These are phyloP conservation scores for Paradoxurus hermaphroditus DNA, from an alignment of 2,113 vertebrate species.

Conservation along the genomic window DNA sequence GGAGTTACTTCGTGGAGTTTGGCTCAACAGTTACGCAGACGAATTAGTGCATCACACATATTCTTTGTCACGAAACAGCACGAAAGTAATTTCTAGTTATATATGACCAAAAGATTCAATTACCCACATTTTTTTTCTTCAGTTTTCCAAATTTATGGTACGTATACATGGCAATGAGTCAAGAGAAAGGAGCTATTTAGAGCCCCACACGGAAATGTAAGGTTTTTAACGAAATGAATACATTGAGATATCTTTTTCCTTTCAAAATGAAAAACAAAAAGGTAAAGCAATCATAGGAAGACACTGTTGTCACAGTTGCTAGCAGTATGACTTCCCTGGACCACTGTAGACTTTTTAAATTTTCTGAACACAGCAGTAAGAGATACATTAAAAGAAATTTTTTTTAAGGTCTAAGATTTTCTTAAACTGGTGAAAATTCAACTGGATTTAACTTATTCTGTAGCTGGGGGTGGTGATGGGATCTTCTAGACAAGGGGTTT, in stretches of 20 bases:
- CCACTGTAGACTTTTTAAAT: neutral
- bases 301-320: neutral
- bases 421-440: neutral
- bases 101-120: neutral
- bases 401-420: neutral
- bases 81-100: neutral
- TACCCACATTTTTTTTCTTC: neutral
- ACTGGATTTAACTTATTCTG: neutral
- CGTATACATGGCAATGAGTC: neutral
- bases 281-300: neutral
- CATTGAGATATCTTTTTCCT: neutral
- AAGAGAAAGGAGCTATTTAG: neutral
- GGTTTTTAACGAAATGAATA: neutral
- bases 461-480: neutral
- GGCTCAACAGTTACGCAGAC: neutral
- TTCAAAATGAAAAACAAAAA: neutral
- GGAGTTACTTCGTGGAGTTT: neutral
- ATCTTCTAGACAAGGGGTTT: neutral
- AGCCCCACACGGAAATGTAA: conserved; percentile 32
- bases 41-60: neutral
- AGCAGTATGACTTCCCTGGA: neutral
- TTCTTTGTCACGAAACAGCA: neutral
- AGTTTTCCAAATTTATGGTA: neutral
- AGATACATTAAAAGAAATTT: neutral
- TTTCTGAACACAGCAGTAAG: neutral